Conservation (phyloP, 2,888 invertebrate species). For the Drosophila robusta region DNA sequence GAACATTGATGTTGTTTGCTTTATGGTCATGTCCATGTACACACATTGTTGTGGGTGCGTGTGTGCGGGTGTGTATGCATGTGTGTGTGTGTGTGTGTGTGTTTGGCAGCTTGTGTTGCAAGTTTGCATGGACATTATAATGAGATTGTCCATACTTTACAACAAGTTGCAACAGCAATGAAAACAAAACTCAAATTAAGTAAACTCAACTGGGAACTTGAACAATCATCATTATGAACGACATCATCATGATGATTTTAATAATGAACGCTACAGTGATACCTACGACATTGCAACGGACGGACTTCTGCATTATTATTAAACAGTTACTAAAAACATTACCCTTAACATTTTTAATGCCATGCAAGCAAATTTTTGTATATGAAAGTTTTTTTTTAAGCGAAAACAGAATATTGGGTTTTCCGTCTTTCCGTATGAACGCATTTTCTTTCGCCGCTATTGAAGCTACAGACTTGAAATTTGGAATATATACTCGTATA, state of each 20-base stretch:
- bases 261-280: neutral
- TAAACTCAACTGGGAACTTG: conserved; percentile 24
- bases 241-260: neutral
- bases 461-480: too few relatives aligned
- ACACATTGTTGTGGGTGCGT: neutral
- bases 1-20: conserved; percentile 29
- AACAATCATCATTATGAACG: conserved; percentile 5
- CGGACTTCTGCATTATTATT: neutral
- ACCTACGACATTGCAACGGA: neutral
- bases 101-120: conserved; percentile 45
- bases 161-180: conserved; percentile 33
- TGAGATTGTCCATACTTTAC: conserved; percentile 18
- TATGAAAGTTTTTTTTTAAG: too few relatives aligned
- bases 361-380: too few relatives aligned
- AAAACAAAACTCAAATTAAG: conserved; percentile 21
- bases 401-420: too few relatives aligned
- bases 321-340: too few relatives aligned
- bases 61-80: neutral
- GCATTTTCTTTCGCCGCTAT: too few relatives aligned
- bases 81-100: conserved; percentile 5
- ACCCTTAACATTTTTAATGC: too few relatives aligned
- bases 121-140: conserved; percentile 43
- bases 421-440: too few relatives aligned
- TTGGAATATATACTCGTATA: too few relatives aligned
- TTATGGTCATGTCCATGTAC: conserved; percentile 18